A percentile compares a stretch with the other conserved stretches of the same genome.
These are phyloP conservation scores for Polymixis lichenea DNA, from an alignment of 2,888 invertebrate species.

Conservation along the genomic window DNA sequence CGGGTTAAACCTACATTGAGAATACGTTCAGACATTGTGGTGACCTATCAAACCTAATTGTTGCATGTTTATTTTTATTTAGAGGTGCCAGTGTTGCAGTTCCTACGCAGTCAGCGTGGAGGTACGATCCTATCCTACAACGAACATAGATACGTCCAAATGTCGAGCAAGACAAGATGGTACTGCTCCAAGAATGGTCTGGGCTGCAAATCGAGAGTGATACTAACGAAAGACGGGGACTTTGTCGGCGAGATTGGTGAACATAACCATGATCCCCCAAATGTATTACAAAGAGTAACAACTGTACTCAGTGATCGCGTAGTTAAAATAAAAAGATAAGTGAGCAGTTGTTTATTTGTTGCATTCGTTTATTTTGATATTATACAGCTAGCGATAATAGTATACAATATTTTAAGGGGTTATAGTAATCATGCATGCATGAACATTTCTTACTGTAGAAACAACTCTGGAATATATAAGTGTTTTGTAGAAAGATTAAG, in stretches of 20 bases:
- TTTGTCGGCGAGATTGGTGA: conserved; percentile 51
- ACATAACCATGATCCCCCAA: conserved; percentile 66
- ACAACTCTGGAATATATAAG: not conserved
- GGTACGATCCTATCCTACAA: conserved; percentile 54
- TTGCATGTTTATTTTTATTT: conserved; percentile 11
- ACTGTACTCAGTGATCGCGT: not conserved
- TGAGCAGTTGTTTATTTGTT: not conserved
- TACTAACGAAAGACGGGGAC: conserved; percentile 43
- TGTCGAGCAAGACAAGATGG: conserved; percentile 69
- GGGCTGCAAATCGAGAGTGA: conserved; percentile 69
- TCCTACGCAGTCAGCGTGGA: conserved; percentile 59
- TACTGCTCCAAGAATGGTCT: conserved; percentile 71
- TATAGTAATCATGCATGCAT: too few species aligned
- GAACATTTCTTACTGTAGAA: not conserved
- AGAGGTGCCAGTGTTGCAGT: conserved; percentile 31
- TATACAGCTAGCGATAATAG: not conserved
- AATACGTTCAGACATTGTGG: not conserved
- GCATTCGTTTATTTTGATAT: not conserved
- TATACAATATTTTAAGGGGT: not conserved
- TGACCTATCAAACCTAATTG: not conserved
- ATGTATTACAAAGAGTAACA: not conserved
- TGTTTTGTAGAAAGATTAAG: not conserved
- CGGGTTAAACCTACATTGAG: not conserved
- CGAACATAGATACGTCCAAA: conserved; percentile 57
- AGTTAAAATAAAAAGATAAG: conserved; percentile 10